These are phyloP conservation scores for Pocillopora damicornis DNA, from an alignment of 64 coral and sea anemone genomes.

Conservation along the genomic window DNA sequence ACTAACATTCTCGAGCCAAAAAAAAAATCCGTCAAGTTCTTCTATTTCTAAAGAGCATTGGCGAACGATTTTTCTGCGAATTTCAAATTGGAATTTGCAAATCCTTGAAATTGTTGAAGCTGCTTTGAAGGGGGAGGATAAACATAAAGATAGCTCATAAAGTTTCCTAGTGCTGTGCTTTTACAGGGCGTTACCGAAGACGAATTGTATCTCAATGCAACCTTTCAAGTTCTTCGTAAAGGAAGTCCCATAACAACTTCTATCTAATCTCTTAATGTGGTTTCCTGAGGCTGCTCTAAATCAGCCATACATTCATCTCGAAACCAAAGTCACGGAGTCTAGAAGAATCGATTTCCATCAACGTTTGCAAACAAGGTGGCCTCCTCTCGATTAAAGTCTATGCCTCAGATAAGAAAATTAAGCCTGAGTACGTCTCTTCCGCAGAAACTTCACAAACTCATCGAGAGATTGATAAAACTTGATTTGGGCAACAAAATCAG, in stretches of 20 bases:
- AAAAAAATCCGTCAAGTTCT: background rate
- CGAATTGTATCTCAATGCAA: background rate
- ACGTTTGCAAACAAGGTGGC: background rate
- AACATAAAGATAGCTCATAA: background rate
- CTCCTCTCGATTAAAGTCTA: no score
- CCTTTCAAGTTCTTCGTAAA: background rate
- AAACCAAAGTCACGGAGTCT: background rate
- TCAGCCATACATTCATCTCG: background rate
- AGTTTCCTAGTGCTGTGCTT: background rate
- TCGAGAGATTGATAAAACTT: no score
- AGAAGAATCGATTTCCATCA: background rate
- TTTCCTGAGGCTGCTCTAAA: slow-evolving; percentile 13
- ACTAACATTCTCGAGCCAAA: background rate
- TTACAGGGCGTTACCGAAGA: background rate
- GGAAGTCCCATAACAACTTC: background rate
- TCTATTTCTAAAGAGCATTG: background rate
- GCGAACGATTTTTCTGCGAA: background rate
- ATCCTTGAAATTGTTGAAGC: background rate
- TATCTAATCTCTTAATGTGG: slow-evolving; percentile 35
- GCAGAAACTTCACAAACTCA: no score
- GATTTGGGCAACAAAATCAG: no score
- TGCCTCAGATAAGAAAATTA: no score
- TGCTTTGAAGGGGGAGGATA: background rate
- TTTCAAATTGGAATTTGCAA: background rate
- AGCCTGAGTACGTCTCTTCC: no score